Conservation (phyloP, 2,797 vertebrate genomes). For the Crocidura indochinensis region DNA sequence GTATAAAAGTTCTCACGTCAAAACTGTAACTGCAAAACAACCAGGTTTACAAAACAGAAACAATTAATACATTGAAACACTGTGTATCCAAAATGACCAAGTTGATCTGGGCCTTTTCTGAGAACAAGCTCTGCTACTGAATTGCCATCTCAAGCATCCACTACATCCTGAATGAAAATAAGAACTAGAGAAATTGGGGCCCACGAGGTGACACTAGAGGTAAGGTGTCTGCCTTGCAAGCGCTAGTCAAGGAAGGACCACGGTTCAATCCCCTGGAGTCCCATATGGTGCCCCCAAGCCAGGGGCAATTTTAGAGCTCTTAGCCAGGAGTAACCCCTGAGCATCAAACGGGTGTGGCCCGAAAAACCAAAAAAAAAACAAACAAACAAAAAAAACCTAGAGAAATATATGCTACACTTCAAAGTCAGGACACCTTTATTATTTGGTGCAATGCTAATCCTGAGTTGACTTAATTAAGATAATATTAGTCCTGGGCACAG, state of each 20-base stretch:
- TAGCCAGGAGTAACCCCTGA: no score
- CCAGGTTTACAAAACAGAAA: background rate
- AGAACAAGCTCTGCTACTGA: background rate
- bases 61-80: background rate
- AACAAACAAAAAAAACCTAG: no score
- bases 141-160: background rate
- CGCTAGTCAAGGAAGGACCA: no score
- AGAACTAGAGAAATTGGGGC: background rate
- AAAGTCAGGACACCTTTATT: background rate
- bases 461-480: background rate
- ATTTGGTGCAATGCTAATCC: constrained; percentile 10
- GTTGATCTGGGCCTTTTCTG: constrained; percentile 12
- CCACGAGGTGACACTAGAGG: no score
- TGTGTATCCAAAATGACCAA: background rate
- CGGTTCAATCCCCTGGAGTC: no score
- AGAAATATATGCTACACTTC: background rate
- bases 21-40: background rate
- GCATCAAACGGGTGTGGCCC: no score
- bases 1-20: background rate
- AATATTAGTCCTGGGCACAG: background rate
- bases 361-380: no score
- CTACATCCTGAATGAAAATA: background rate
- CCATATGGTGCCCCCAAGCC: no score
- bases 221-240: no score
- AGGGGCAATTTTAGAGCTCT: no score